Base-by-base conservation (phyloP, 1,140 invertebrate genomes). In the Drosophila chauvacae region DNA sequence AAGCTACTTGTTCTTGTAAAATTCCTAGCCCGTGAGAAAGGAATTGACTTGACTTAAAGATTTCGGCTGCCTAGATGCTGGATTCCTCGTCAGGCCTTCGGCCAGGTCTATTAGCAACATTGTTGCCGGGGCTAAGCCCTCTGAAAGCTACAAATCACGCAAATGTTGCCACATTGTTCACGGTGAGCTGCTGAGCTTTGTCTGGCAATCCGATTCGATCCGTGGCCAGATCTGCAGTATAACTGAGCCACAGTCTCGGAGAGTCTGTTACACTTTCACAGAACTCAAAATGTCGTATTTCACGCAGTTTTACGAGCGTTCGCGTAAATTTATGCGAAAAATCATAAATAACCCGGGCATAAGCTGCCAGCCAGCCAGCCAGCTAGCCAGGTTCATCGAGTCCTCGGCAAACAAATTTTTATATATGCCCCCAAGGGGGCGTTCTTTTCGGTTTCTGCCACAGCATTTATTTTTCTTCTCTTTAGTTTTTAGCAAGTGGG, bases 201-300 rank as follows among this genome's bases (percentile, higher is more conserved):
- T 57, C 51, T 69, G 39, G 35, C 68, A 37, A 55, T 55, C 51
- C 51, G 33, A 55, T 37, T 20, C 44, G 51, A 57, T 60, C 41
- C 45, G 18, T 26, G 48, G 45, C 39, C 55, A 57, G 48, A 41
- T 57, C 39, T 26, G 26, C 3, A 28, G 18, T 44, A 45, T 45
- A 4, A 13, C 20, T 23, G 51, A 9, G 20, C 13, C 26, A 35
- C 41, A 37, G 60, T 9, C 42, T 14, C 26, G 20, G 45, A 50
- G 35, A 30, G 33, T 50, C 79, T 88, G 85, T 90, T 90, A 90
- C 85, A 90, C 85, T 85, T 90, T 90, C 85, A 90, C 81, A 90
- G 85, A 90, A 90, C 85, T 90, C 81, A 90, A 90, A 90, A 90
- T 90, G 85, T 85, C 81, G 85, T 90, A 90, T 90, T 81, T 90